A percentile compares a stretch with the other conserved stretches of the same genome.
These are phyloP conservation scores for Eumeta japonica DNA, from an alignment of 1,140 invertebrate species.

Conservation along the genomic window DNA sequence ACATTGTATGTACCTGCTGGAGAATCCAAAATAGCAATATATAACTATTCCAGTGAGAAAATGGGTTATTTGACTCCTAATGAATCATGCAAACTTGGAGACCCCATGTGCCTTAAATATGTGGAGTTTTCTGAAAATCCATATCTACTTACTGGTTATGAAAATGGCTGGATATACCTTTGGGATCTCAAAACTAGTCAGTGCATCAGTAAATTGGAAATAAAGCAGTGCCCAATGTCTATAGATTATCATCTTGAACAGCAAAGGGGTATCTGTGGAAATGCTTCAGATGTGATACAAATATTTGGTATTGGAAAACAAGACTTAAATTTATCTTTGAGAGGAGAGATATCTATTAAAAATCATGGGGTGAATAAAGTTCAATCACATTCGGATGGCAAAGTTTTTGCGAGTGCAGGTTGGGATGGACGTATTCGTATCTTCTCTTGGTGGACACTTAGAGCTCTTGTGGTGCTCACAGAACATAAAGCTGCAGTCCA, in stretches of 20 bases:
- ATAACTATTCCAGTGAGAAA: slow-evolving; percentile 59
- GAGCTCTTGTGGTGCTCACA: slow-evolving; percentile 71
- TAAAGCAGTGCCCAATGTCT: slow-evolving; percentile 67
- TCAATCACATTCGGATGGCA: slow-evolving; percentile 69
- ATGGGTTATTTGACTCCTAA: slow-evolving; percentile 44
- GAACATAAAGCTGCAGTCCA: slow-evolving; percentile 68
- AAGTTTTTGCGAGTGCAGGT: slow-evolving; percentile 72
- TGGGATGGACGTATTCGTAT: slow-evolving; percentile 76
- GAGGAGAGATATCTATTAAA: slow-evolving; percentile 62
- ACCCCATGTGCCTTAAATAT: slow-evolving; percentile 65
- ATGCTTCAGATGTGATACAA: slow-evolving; percentile 61
- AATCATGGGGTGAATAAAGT: slow-evolving; percentile 72
- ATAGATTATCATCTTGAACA: slow-evolving; percentile 66
- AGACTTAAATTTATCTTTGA: slow-evolving; percentile 60
- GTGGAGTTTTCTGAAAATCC: slow-evolving; percentile 55
- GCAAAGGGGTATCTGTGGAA: slow-evolving; percentile 65
- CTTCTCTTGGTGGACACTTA: slow-evolving; percentile 75
- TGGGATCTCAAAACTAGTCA: slow-evolving; percentile 66
- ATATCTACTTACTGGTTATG: slow-evolving; percentile 64
- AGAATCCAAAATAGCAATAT: slow-evolving; percentile 63
- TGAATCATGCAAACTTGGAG: slow-evolving; percentile 47
- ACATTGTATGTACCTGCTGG: slow-evolving; percentile 65
- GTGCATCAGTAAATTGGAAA: slow-evolving; percentile 59
- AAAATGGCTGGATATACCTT: slow-evolving; percentile 64
- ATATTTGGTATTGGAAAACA: slow-evolving; percentile 58